Percentiles rank a stretch among this genome's conserved stretches.
Conservation (phyloP, 2,113 vertebrate species). For the Petromus typicus region DNA sequence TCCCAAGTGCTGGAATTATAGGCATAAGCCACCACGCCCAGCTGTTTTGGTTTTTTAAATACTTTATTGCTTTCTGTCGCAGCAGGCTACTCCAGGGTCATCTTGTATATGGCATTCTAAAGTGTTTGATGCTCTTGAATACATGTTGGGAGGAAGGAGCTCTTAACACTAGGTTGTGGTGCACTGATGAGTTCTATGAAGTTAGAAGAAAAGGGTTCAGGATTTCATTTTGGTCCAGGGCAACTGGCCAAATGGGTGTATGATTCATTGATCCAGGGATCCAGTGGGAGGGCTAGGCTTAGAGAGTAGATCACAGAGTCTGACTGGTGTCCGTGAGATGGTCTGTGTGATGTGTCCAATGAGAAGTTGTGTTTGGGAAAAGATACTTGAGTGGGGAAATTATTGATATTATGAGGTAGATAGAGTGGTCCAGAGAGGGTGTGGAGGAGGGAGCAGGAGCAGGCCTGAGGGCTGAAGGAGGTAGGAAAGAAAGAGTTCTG, state of each 20-base stretch:
- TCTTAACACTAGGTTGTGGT: not conserved
- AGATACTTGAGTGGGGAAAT: not conserved
- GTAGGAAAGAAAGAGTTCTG: not conserved
- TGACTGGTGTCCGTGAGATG: not conserved
- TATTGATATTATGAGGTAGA: not conserved
- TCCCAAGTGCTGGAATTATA: no score
- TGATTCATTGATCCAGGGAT: not conserved
- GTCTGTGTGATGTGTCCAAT: not conserved
- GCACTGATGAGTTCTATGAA: not conserved
- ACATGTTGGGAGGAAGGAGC: not conserved
- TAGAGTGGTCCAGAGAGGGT: not conserved
- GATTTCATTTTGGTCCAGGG: slow-evolving; percentile 17
- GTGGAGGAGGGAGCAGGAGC: not conserved
- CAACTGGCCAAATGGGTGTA: not conserved
- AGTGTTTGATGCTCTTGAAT: not conserved
- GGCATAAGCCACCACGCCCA: not conserved
- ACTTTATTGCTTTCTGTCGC: not conserved
- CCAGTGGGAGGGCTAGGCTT: not conserved
- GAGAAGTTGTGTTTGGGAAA: not conserved
- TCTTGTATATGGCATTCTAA: not conserved
- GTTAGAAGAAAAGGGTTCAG: not conserved
- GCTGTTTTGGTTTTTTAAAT: not conserved
- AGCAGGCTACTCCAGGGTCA: not conserved
- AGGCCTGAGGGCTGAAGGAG: not conserved
- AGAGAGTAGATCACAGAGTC: not conserved